phyloP scores from a whole-genome alignment of 2,888 invertebrate species.

The Osedax fenrisi region DNA sequence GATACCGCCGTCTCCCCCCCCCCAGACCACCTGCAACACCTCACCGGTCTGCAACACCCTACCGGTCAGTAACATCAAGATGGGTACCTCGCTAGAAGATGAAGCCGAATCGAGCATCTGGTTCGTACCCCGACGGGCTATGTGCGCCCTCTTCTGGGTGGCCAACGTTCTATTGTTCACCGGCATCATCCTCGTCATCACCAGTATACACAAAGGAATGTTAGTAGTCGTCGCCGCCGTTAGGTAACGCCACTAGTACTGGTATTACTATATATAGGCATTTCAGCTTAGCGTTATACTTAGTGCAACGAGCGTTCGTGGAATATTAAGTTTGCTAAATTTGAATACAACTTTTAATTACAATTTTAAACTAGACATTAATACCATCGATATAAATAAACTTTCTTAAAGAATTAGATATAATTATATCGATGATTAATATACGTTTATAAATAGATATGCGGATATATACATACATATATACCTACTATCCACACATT shows the following conservation, averaged over 20 bases:
- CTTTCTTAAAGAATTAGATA: no score
- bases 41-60: background rate
- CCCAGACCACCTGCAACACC: no score
- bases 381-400: no score
- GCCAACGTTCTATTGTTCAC: constrained; percentile 41
- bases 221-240: constrained; percentile 25
- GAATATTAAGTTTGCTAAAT: no score
- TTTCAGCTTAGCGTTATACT: no score
- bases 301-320: no score
- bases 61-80: background rate
- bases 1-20: no score
- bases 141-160: constrained; percentile 39
- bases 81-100: background rate
- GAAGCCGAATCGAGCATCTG: constrained; percentile 28
- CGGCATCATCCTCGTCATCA: constrained; percentile 40
- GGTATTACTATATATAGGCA: no score
- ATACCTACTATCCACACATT: background rate
- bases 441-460: constrained; percentile 23
- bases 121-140: constrained; percentile 36
- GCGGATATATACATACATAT: constrained; percentile 17
- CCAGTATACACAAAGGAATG: constrained; percentile 37
- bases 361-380: background rate
- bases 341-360: no score
- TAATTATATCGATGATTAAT: constrained; percentile 1
- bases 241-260: no score